Conservation (phyloP, 2,888 invertebrate genomes). For the Seira ritae region DNA sequence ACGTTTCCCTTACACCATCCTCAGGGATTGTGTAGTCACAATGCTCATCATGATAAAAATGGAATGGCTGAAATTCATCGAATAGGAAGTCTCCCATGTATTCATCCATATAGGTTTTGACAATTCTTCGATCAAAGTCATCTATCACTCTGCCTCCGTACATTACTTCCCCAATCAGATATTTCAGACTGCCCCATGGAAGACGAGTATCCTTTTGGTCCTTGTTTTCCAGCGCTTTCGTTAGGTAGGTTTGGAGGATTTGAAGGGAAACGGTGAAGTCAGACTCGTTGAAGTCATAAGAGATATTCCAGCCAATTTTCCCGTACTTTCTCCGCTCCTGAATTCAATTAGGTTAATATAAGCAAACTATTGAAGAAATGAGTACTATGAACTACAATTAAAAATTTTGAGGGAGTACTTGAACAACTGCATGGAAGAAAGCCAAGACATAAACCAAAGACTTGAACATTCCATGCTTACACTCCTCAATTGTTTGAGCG, state of each 20-base stretch:
- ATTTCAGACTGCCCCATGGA: slow-evolving; percentile 94
- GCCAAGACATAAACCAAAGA: slow-evolving; percentile 90
- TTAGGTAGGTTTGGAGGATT: slow-evolving; percentile 90
- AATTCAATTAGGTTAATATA: too few relatives aligned
- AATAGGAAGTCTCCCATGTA: slow-evolving; percentile 96
- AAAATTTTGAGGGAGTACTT: slow-evolving; percentile 77
- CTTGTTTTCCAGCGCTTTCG: slow-evolving; percentile 80
- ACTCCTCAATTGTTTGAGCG: slow-evolving; percentile 83
- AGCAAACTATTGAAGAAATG: too few relatives aligned
- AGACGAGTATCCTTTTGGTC: slow-evolving; percentile 79
- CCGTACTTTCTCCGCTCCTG: slow-evolving; percentile 94
- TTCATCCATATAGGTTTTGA: slow-evolving; percentile 93
- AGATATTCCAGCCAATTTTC: slow-evolving; percentile 96
- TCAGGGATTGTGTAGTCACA: slow-evolving; percentile 89
- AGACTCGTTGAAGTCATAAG: slow-evolving; percentile 94
- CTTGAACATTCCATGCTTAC: slow-evolving; percentile 86
- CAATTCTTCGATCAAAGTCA: slow-evolving; percentile 91
- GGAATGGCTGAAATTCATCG: slow-evolving; percentile 93
- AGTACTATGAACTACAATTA: neutral
- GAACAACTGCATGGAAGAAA: slow-evolving; percentile 95
- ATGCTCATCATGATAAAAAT: slow-evolving; percentile 86
- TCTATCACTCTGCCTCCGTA: slow-evolving; percentile 96
- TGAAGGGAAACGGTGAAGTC: slow-evolving; percentile 93
- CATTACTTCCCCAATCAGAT: slow-evolving; percentile 95
- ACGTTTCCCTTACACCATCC: slow-evolving; percentile 82